A percentile compares a stretch with the other conserved stretches of the same genome.
Evolutionary conservation across 2,797 vertebrate genomes (phyloP).

Genomic region (Peromyscus melanophrys): DNA sequence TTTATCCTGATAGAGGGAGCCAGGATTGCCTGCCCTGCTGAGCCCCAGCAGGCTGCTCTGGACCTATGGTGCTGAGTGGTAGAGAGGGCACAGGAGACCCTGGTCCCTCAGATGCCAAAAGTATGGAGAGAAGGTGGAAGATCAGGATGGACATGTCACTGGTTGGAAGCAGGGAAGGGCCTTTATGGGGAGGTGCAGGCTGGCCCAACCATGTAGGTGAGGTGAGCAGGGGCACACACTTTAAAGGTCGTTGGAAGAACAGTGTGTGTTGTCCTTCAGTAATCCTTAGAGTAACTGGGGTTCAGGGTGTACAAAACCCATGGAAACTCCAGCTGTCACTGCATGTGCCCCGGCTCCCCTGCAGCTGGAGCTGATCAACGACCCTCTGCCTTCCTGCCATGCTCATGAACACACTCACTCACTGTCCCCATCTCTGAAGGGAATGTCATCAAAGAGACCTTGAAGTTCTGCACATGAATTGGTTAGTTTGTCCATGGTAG

Average conservation of each 20-base stretch:
- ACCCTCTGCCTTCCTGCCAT: too few species aligned
- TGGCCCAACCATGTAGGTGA: background rate
- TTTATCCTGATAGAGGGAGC: background rate
- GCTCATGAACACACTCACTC: too few species aligned
- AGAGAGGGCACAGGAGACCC: background rate
- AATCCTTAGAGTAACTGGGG: background rate
- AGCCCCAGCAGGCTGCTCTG: background rate
- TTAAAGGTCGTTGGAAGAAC: background rate
- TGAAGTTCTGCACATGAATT: background rate
- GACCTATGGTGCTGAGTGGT: background rate
- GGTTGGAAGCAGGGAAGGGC: background rate
- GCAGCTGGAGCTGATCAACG: background rate
- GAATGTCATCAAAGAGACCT: background rate
- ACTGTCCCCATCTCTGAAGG: background rate
- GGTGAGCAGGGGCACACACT: too few species aligned
- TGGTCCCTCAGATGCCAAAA: background rate
- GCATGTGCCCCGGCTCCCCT: background rate
- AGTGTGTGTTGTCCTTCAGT: background rate
- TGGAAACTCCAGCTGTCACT: too few species aligned
- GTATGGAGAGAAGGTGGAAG: background rate
- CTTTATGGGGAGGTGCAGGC: background rate
- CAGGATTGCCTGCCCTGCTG: background rate
- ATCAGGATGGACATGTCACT: background rate
- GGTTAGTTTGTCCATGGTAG: too few species aligned
- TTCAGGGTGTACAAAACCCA: background rate